phyloP scores from a whole-genome alignment of 2,113 vertebrate species.

The Hoplias malabaricus region DNA sequence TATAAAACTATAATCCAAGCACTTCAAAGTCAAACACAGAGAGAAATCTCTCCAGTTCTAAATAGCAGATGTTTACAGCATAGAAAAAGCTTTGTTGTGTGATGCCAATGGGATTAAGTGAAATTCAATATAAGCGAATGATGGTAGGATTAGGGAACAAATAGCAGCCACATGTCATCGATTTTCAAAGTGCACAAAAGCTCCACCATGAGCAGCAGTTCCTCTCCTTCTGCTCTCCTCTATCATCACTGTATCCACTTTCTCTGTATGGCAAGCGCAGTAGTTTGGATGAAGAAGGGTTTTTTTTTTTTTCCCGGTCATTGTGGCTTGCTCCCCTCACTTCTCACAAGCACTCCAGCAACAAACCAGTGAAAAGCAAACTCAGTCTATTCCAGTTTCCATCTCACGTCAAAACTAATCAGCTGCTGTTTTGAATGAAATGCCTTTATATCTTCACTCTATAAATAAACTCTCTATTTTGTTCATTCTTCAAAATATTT shows the following conservation, averaged over 20 bases:
- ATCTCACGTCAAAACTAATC: slow-evolving; percentile 24
- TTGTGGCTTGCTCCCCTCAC: background rate
- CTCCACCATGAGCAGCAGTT: slow-evolving; percentile 23
- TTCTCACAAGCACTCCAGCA: slow-evolving; percentile 2
- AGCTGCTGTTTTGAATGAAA: slow-evolving; percentile 12
- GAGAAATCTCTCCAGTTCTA: slow-evolving; percentile 14
- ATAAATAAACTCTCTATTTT: no score
- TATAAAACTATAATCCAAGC: background rate
- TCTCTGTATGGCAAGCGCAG: background rate
- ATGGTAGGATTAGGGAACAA: slow-evolving; percentile 48
- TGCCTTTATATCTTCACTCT: background rate
- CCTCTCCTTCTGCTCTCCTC: slow-evolving; percentile 30
- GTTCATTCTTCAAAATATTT: no score
- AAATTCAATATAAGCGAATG: slow-evolving; percentile 50
- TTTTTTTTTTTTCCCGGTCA: no score
- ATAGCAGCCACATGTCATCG: slow-evolving; percentile 55
- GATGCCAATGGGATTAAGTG: slow-evolving; percentile 23
- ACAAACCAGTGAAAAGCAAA: slow-evolving; percentile 7
- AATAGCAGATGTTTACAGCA: slow-evolving; percentile 12
- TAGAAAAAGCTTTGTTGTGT: slow-evolving; percentile 20
- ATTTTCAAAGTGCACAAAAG: slow-evolving; percentile 46
- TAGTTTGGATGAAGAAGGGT: background rate
- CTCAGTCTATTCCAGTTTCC: background rate
- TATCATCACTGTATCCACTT: slow-evolving; percentile 9
- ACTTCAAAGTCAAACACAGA: background rate